Evolutionary conservation across 2,797 vertebrate genomes (phyloP), one percentile per base, ranked within the genome.

Genomic region (Eulemur mongoz): DNA sequence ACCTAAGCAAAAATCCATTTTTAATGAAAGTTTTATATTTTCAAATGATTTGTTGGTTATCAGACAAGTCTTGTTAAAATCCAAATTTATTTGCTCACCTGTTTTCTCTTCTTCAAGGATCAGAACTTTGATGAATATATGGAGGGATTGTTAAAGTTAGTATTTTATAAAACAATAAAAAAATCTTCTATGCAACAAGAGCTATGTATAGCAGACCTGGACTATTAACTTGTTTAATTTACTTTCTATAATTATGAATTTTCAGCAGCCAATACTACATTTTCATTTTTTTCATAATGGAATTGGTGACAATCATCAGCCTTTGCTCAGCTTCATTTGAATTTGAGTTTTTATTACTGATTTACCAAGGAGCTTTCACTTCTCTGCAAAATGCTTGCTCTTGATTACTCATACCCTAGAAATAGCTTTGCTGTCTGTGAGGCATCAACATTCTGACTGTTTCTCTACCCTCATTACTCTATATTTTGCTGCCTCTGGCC

Each of bases 271-370:
- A 38, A 27, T 50, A 18, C 13, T 95, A 38, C 2, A 76, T 17
- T 89, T 70, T 4, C 35, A 43, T 72, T 76, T 30, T 61, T 70
- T 35, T 73, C 3, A 0, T 81, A 75, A 61, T 69, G 12, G 13
- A 86, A 50, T 35, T 89, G 23, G 32, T 86, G 23, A 93, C 82
- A 69, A 73, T 30, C 7, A 27, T 75, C 25, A 70, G 73, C 70
- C 78, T 82, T 82, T 67, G 22, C 65, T 87, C 32, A 48, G 52
- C 6, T 83, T 89, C 78, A 90, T 86, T 93, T 92, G 80, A 89
- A 86, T 94, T 91, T 93, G 86, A 35, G 43, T 82, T 91, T 94
- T 93, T 86, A 65, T 94, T 43, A 72, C 4, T 73, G 75, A 52
- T 25, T 95, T 91, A 57, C 61, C 25, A 75, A 73, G 70, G 75